Percentiles rank a stretch among this genome's conserved stretches.
These are phyloP conservation scores for Cancer borealis DNA, from an alignment of 2,888 invertebrate genomes.

Conservation along the genomic window DNA sequence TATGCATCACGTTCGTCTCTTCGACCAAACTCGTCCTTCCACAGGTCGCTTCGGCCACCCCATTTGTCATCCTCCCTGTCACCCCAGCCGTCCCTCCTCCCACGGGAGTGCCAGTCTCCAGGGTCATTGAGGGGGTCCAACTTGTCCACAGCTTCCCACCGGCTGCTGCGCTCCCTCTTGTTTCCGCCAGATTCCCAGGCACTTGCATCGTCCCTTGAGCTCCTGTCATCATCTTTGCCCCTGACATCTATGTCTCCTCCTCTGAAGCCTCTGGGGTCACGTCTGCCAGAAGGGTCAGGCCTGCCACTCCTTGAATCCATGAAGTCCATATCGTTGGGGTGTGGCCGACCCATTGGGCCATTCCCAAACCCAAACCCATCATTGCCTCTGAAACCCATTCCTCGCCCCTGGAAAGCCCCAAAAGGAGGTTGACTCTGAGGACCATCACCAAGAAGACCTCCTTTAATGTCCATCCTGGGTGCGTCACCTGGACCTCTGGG, in stretches of 20 bases:
- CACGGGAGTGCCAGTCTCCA: constrained; percentile 12
- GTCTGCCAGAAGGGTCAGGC: neutral
- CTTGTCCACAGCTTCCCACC: constrained; percentile 58
- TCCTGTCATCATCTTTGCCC: constrained; percentile 47
- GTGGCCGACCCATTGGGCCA: constrained; percentile 20
- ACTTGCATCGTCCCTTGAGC: constrained; percentile 5
- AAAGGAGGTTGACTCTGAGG: constrained; percentile 35
- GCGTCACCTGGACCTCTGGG: constrained; percentile 27
- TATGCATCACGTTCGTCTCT: constrained; percentile 39
- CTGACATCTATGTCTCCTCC: constrained; percentile 47
- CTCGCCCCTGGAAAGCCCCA: constrained; percentile 42
- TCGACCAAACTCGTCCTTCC: constrained; percentile 32
- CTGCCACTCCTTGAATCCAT: constrained; percentile 46
- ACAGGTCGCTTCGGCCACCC: constrained; percentile 8
- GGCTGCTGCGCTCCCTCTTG: constrained; percentile 33
- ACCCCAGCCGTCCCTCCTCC: constrained; percentile 79
- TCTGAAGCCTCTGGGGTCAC: constrained; percentile 59
- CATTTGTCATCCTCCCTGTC: constrained; percentile 76
- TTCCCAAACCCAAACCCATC: constrained; percentile 37
- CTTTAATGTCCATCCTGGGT: neutral
- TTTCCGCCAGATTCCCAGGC: constrained; percentile 44
- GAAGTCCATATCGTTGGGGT: constrained; percentile 35
- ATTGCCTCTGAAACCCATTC: constrained; percentile 44
- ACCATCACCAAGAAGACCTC: constrained; percentile 63
- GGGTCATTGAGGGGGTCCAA: neutral